Conservation (phyloP, 64 coral and sea anemone genomes). For the Actinia equina region DNA sequence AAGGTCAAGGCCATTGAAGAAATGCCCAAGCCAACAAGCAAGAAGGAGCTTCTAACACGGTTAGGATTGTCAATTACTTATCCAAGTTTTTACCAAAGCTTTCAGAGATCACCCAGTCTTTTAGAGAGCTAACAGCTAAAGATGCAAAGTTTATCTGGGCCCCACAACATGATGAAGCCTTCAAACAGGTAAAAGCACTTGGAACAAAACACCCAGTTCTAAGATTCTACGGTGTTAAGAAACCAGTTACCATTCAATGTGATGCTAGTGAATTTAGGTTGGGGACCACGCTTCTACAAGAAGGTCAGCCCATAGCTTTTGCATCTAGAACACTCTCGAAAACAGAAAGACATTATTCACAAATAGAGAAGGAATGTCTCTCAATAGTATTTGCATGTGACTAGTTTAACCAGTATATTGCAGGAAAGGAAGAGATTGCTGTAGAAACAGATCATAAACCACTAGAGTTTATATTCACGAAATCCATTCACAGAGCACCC, state of each 20-base stretch:
- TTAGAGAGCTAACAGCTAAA: constrained; percentile 23
- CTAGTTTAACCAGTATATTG: too few species aligned
- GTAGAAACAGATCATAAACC: constrained; percentile 36
- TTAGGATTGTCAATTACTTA: constrained; percentile 42
- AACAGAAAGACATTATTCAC: constrained; percentile 13
- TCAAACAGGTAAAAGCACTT: neutral
- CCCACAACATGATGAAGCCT: constrained; percentile 34
- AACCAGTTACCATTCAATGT: constrained; percentile 18
- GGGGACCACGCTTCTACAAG: constrained; percentile 13
- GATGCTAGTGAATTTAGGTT: constrained; percentile 10
- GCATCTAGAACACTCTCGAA: constrained; percentile 15
- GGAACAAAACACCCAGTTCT: constrained; percentile 15
- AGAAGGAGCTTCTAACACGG: constrained; percentile 25
- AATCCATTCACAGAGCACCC: constrained; percentile 28
- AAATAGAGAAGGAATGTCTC: constrained; percentile 24
- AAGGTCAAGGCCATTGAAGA: constrained; percentile 34
- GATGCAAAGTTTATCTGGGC: constrained; percentile 27
- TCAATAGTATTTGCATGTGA: constrained; percentile 19
- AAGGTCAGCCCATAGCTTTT: neutral
- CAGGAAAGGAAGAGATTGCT: constrained; percentile 24
- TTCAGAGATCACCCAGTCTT: constrained; percentile 4
- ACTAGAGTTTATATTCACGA: constrained; percentile 41
- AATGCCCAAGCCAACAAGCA: constrained; percentile 27
- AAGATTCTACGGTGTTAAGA: neutral
- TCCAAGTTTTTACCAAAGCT: constrained; percentile 27